Evolutionary conservation across 2,888 invertebrate species (phyloP), one percentile per base, ranked within the genome.

Genomic region (Ischnura elegans): DNA sequence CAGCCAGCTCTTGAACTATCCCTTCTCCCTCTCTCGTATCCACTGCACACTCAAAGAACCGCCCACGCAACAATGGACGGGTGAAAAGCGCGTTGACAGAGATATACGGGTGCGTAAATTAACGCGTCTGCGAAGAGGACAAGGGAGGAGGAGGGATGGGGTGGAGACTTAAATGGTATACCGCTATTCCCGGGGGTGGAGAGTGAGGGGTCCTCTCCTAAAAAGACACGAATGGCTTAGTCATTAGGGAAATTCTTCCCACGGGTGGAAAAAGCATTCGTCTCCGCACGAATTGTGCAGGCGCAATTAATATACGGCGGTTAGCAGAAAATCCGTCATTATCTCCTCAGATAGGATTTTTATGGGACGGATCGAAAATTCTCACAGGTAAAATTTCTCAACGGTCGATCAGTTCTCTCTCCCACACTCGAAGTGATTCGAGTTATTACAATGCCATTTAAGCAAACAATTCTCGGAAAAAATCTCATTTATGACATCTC

Each of bases 51-150:
- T 16, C 36, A 61, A n/a, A n/a, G n/a, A n/a, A 25, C 90, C 90
- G 61, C 90, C 90, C 90, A 61, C 90, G 90, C 90, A 66, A 90
- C 90, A 90, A 90, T 61, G 90, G 66, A n/a, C 90, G 21, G 61
- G 43, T 61, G 61, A 36, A 76, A 36, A 76, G 76, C 36, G 76
- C 76, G 76, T 36, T 76, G 76, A 36, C 76, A 76, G 76, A 76
- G 76, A 76, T 76, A 76, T 76, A 76, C 76, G 76, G 13, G 36
- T 76, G 76, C 36, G 76, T 76, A 76, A 36, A 36, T 76, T 76
- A 76, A 76, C 76, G 76, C 76, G 76, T 76, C n/a, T n/a, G n/a
- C 76, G 76, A 10, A 36, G 76, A 76, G 36, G 76, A 13, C 36
- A 61, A 61, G 25, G 3, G n/a, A n/a, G 76, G 29, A 36, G 76